Evolutionary conservation across 1,140 invertebrate species (phyloP), one percentile per base, ranked within the genome.

Genomic region (Metaphire vulgaris): DNA sequence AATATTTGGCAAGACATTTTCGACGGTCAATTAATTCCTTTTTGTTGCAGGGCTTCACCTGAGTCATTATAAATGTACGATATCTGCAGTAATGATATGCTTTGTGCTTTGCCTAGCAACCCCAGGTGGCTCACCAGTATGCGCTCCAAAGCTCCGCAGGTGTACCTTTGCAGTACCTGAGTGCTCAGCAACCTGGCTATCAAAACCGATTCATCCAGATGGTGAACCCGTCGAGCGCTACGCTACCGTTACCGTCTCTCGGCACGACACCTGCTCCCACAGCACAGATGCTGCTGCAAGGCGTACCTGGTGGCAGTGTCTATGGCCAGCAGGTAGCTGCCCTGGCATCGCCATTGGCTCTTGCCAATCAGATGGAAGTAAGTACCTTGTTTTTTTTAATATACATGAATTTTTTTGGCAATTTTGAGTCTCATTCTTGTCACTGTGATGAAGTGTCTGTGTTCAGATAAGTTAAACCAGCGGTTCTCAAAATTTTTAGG

Each of bases 291-390:
- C 21, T 56, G 41, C 21, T 56, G 21, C 41, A 56, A 56, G 41
- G 41, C 41, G n/a, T n/a, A n/a, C n/a, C n/a, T n/a, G 41, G 41
- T 56, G 41, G 6, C 21, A 21, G 41, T 21, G 21, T 56, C 6
- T 56, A 56, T 56, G 41, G 41, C 6, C 41, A 56, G 41, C 41
- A 56, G 41, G 41, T 56, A 21, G 41, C 41, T 56, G 41, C 41
- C 21, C 41, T 56, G 41, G 41, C 41, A 12, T 56, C 41, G 21
- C 41, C 41, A 56, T 56, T 56, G 41, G 41, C 41, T 56, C 6
- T 56, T 56, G 41, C 41, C 41, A 56, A 56, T 56, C 41, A 56
- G 41, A 56, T 56, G 41, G 41, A 56, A 56, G 41, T 56, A 21
- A 56, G 41, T 56, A 21, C 41, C 6, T 12, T 56, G 41, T 56